Evolutionary conservation across 2,113 vertebrate genomes (phyloP).

Genomic region (Pygoscelis antarcticus): DNA sequence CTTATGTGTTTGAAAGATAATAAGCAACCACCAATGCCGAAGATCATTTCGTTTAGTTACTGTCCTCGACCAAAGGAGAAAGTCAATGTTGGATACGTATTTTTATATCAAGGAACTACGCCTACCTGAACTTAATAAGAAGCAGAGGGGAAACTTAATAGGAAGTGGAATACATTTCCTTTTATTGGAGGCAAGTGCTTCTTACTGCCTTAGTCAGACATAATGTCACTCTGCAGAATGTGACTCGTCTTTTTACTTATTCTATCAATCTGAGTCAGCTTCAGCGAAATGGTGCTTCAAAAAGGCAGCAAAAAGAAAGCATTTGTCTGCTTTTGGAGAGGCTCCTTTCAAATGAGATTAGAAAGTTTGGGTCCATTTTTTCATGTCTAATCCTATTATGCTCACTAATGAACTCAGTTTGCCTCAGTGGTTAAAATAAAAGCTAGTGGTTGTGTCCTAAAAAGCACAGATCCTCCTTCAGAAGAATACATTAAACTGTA

Average conservation of each 20-base stretch:
- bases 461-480: slow-evolving; percentile 51
- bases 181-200: slow-evolving; percentile 14
- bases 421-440: slow-evolving; percentile 59
- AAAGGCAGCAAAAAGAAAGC: slow-evolving; percentile 48
- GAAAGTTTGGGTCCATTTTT: slow-evolving; percentile 45
- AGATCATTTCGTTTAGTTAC: slow-evolving; percentile 24
- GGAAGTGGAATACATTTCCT: slow-evolving; percentile 30
- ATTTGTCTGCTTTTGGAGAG: slow-evolving; percentile 55
- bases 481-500: slow-evolving; percentile 19
- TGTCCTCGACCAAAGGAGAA: slow-evolving; percentile 13
- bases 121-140: slow-evolving; percentile 28
- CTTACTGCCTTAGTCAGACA: slow-evolving; percentile 53
- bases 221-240: slow-evolving; percentile 32
- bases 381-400: slow-evolving; percentile 68
- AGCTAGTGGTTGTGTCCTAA: slow-evolving; percentile 25
- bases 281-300: slow-evolving; percentile 26
- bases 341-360: slow-evolving; percentile 64
- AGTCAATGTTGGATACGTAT: slow-evolving; percentile 19
- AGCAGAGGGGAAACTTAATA: slow-evolving; percentile 26
- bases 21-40: neutral
- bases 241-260: slow-evolving; percentile 53
- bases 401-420: slow-evolving; percentile 66
- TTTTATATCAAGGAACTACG: slow-evolving; percentile 32
- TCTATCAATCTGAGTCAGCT: slow-evolving; percentile 55
- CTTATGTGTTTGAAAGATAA: neutral